These are phyloP conservation scores for Urocitellus parryii DNA, from an alignment of 2,113 vertebrate genomes.

Conservation along the genomic window DNA sequence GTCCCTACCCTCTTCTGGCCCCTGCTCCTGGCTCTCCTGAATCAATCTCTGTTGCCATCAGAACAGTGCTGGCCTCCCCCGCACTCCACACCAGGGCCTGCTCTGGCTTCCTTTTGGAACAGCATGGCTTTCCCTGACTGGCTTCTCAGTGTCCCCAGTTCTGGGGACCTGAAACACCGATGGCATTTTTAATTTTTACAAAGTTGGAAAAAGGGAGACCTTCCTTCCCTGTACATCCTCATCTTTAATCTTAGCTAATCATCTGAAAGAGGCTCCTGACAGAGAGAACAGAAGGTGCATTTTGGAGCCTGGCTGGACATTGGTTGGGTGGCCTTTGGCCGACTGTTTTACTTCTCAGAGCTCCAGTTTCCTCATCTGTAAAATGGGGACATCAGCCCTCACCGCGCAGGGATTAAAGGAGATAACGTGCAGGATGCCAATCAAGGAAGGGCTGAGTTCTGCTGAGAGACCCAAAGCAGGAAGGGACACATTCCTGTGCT, in stretches of 20 bases:
- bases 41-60: neutral
- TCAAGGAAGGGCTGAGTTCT: slow-evolving; percentile 47
- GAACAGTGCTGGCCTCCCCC: accelerated
- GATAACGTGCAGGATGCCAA: neutral
- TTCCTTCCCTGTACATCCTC: neutral
- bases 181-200: neutral
- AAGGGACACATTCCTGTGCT: slow-evolving; percentile 56
- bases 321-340: neutral
- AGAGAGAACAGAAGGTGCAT: neutral
- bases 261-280: neutral
- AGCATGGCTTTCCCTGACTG: neutral
- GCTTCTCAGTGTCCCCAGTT: neutral
- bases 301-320: neutral
- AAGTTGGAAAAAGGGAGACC: neutral
- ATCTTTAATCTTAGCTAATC: slow-evolving; percentile 28
- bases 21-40: neutral
- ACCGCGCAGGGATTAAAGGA: slow-evolving; percentile 2
- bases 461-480: slow-evolving; percentile 19
- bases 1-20: neutral
- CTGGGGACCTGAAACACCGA: neutral
- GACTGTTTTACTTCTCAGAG: slow-evolving; percentile 6
- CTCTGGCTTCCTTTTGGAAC: neutral
- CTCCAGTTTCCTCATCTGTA: slow-evolving; percentile 36
- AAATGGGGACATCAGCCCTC: slow-evolving; percentile 53
- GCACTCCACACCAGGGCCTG: neutral